Evolutionary conservation across 2,113 vertebrate genomes (phyloP), one percentile per base, ranked within the genome.

Genomic region (Trichomycterus rosablanca): DNA sequence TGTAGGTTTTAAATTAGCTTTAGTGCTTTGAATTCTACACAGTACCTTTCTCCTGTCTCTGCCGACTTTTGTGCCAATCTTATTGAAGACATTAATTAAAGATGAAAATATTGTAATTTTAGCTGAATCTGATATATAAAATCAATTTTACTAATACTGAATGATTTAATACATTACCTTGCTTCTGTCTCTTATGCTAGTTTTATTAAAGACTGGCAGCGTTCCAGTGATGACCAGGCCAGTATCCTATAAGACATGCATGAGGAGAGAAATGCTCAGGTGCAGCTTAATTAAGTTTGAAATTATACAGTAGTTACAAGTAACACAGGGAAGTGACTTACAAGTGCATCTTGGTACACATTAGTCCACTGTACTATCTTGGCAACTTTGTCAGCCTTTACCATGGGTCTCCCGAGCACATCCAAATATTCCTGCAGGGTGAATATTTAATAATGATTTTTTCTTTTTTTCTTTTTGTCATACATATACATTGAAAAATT

Each of bases 291-390:
- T n/a, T n/a, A n/a, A n/a, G n/a, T n/a, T n/a, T n/a, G n/a, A n/a
- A 22, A 42, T 42, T 30, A 12, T 19, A 43, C 20, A 52, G n/a
- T 7, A 30, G 26, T 30, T 30, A 30, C 26, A 30, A 4, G 3
- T 30, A 30, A 30, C 26, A 30, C 7, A 30, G 3, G 26, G 7
- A 30, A 30, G 26, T 1, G 8, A 72, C 91, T 46, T 88, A 98
- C 96, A 91, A 98, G 82, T 7, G 93, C 96, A 61, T 98, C 96
- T 78, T 92, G 77, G 76, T 98, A 98, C 48, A 98, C 95, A 4
- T 98, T 98, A 51, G 96, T 98, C 96, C 95, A 98, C 22, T 98
- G 94, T 37, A 98, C 95, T 73, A 92, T 89, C 71, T 94, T 97
- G 44, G 90, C 89, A 74, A 79, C 89, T 11, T 79, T 83, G 76